A percentile compares a stretch with the other conserved stretches of the same genome.
These are phyloP conservation scores for Euspilapteryx auroguttella DNA, from an alignment of 2,888 invertebrate species.

Conservation along the genomic window DNA sequence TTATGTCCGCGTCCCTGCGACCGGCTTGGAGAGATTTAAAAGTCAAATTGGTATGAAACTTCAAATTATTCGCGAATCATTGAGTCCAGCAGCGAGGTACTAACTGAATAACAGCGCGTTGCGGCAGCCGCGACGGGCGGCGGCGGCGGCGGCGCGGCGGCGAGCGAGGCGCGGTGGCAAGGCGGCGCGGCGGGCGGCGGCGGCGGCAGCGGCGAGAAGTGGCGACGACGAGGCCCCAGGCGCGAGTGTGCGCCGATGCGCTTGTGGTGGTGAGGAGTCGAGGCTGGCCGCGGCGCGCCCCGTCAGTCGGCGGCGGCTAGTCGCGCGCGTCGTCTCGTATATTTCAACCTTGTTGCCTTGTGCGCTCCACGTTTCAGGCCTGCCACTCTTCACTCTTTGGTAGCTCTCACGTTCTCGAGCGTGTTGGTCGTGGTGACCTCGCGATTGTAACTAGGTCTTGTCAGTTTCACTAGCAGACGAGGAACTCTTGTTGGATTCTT, in stretches of 20 bases:
- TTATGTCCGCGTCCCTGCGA: constrained; percentile 23
- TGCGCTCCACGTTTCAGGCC: constrained; percentile 34
- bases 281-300: constrained; percentile 46
- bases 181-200: no score
- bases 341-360: constrained; percentile 23
- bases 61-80: constrained; percentile 42
- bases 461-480: constrained; percentile 25
- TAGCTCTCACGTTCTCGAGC: constrained; percentile 50
- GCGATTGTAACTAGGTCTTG: constrained; percentile 23
- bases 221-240: no score
- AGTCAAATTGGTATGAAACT: constrained; percentile 53
- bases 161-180: no score
- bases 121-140: no score
- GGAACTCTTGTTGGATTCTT: constrained; percentile 15
- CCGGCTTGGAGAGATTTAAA: constrained; percentile 41
- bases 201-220: constrained; percentile 14
- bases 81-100: constrained; percentile 19
- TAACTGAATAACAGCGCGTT: constrained; percentile 16
- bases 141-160: no score
- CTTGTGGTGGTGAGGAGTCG: constrained; percentile 35
- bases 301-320: constrained; percentile 58
- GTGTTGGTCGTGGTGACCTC: constrained; percentile 43
- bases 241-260: constrained; percentile 38
- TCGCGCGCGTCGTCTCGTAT: constrained; percentile 53
- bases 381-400: constrained; percentile 38